These are phyloP conservation scores for Anoura caudifer DNA, from an alignment of 2,113 vertebrate species.

Conservation along the genomic window DNA sequence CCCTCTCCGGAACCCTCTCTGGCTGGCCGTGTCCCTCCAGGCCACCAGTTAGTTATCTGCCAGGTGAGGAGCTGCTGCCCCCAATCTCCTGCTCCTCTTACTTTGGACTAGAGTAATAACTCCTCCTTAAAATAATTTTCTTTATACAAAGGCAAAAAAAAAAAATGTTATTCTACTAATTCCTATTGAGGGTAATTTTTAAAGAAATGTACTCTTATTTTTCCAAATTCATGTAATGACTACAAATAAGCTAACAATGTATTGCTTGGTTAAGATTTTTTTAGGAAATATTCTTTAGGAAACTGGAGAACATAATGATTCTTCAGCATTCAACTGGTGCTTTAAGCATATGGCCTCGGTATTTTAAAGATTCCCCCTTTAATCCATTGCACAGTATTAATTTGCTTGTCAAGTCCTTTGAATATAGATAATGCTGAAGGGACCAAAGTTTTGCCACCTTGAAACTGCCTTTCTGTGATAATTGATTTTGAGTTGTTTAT, in stretches of 20 bases:
- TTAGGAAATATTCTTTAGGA: background rate
- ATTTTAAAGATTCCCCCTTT: background rate
- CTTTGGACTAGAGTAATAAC: background rate
- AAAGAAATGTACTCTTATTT: background rate
- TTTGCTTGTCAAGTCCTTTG: conserved; percentile 1
- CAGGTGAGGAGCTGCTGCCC: background rate
- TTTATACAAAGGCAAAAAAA: background rate
- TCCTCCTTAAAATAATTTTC: background rate
- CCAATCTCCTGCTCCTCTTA: background rate
- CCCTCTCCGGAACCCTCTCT: background rate
- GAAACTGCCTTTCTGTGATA: background rate
- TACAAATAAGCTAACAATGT: background rate
- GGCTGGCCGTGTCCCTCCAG: background rate
- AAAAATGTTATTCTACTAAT: background rate
- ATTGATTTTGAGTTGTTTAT: background rate
- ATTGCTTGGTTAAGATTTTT: background rate
- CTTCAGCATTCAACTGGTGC: background rate
- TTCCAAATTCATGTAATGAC: background rate
- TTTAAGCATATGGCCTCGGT: background rate
- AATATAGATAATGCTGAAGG: background rate
- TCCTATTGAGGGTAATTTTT: background rate
- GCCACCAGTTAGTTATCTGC: no score
- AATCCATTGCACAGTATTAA: conserved; percentile 5
- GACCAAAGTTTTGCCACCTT: background rate
- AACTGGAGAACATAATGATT: background rate